phyloP scores from a whole-genome alignment of 92 coral and sea anemone species.

The Porites rus region DNA sequence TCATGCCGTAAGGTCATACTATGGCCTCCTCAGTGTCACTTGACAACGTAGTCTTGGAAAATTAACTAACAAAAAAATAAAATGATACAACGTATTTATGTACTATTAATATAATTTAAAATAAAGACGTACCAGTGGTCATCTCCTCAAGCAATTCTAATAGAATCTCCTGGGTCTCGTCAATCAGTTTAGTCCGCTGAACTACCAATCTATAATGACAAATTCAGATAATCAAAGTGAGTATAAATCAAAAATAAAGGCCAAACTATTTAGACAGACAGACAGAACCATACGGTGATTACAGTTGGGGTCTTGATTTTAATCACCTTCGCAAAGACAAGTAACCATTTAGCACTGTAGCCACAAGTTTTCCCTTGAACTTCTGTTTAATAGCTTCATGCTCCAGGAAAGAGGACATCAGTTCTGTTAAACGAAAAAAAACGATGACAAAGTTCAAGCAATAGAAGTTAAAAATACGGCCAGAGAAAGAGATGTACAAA shows the following conservation, averaged over 20 bases:
- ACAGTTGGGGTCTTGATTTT: neutral
- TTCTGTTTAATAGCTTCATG: conserved; percentile 94
- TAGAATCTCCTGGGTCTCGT: conserved; percentile 94
- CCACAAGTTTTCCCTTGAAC: conserved; percentile 95
- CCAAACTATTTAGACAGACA: neutral
- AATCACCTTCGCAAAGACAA: conserved; percentile 91
- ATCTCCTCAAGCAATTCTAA: conserved; percentile 89
- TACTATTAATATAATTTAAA: neutral
- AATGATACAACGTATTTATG: too few species aligned
- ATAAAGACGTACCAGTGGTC: conserved; percentile 79
- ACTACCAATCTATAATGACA: conserved; percentile 73
- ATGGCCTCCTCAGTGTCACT: neutral
- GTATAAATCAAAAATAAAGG: neutral
- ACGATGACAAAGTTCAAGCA: neutral
- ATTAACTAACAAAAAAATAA: neutral
- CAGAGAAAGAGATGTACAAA: neutral
- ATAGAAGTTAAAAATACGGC: neutral
- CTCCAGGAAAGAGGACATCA: conserved; percentile 93
- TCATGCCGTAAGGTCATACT: too few species aligned
- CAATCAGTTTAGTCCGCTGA: conserved; percentile 96
- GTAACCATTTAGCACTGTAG: conserved; percentile 97
- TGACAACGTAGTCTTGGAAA: neutral
- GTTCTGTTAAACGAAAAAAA: conserved; percentile 53
- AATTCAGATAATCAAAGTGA: neutral
- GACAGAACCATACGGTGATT: neutral